Percentiles rank a stretch among this genome's conserved stretches.
Conservation (phyloP, 2,888 invertebrate genomes). For the Scaptomyza reducta region DNA sequence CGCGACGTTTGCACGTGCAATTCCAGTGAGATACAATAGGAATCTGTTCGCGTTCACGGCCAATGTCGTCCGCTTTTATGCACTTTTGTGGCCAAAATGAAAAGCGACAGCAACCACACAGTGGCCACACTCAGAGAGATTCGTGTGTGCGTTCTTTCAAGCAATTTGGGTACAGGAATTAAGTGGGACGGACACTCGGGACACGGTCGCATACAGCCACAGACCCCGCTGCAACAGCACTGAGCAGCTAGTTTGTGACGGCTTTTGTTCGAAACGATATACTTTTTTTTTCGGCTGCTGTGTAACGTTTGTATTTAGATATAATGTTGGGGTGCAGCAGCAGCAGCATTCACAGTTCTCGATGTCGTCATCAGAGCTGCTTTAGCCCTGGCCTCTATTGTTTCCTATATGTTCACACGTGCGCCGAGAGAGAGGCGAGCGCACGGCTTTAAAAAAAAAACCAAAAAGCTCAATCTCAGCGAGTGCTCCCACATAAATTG, state of each 20-base stretch:
- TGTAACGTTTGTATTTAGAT: conserved; percentile 27
- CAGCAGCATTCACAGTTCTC: conserved; percentile 18
- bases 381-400: conserved; percentile 36
- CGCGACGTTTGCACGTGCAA: conserved; percentile 60
- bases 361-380: conserved; percentile 50
- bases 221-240: conserved; percentile 37
- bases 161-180: conserved; percentile 32
- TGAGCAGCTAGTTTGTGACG: conserved; percentile 44
- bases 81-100: conserved; percentile 57
- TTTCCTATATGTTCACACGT: conserved; percentile 59
- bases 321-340: conserved; percentile 40
- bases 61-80: conserved; percentile 59
- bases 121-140: conserved; percentile 35
- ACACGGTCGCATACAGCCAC: conserved; percentile 24
- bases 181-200: conserved; percentile 29
- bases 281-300: conserved; percentile 28
- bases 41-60: conserved; percentile 58
- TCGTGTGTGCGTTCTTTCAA: conserved; percentile 24
- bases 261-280: conserved; percentile 33
- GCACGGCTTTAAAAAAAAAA: conserved; percentile 35
- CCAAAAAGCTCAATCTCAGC: conserved; percentile 19
- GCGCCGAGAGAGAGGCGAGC: conserved; percentile 21
- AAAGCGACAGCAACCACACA: conserved; percentile 39
- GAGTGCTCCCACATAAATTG: conserved; percentile 68
- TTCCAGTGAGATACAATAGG: conserved; percentile 48